phyloP scores from a whole-genome alignment of 1,140 invertebrate species.

The Hypsibius dujardini region DNA sequence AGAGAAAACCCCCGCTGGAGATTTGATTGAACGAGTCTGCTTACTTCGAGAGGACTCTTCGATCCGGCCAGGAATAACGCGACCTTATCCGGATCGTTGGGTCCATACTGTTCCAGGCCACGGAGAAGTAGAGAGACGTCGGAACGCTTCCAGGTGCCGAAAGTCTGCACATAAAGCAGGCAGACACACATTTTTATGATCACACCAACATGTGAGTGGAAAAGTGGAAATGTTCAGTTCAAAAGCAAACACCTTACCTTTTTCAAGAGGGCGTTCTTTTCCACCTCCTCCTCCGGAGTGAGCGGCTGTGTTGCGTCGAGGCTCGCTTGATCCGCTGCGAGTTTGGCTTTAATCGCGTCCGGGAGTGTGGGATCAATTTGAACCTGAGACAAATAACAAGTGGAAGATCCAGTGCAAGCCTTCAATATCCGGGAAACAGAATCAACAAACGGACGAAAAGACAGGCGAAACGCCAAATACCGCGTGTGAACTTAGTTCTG shows the following conservation, averaged over 20 bases:
- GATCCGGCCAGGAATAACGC: neutral
- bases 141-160: neutral
- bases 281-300: conserved; percentile 66
- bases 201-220: too few species aligned
- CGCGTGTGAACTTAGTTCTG: too few species aligned
- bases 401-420: too few species aligned
- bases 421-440: neutral
- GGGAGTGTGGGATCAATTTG: neutral
- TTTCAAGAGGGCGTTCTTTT: conserved; percentile 79
- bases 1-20: too few species aligned
- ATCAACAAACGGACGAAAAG: too few species aligned
- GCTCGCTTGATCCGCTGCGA: conserved; percentile 83
- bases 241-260: neutral
- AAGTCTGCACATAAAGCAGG: neutral
- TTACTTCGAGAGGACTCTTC: too few species aligned
- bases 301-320: conserved; percentile 84
- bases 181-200: too few species aligned
- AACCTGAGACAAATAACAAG: neutral
- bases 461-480: too few species aligned
- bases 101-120: neutral
- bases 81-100: neutral
- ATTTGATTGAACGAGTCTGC: too few species aligned
- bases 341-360: conserved; percentile 34
- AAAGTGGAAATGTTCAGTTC: too few species aligned
- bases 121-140: neutral